Evolutionary conservation across 2,797 vertebrate species (phyloP), one percentile per base, ranked within the genome.

Genomic region (Emydoidea blandingii): DNA sequence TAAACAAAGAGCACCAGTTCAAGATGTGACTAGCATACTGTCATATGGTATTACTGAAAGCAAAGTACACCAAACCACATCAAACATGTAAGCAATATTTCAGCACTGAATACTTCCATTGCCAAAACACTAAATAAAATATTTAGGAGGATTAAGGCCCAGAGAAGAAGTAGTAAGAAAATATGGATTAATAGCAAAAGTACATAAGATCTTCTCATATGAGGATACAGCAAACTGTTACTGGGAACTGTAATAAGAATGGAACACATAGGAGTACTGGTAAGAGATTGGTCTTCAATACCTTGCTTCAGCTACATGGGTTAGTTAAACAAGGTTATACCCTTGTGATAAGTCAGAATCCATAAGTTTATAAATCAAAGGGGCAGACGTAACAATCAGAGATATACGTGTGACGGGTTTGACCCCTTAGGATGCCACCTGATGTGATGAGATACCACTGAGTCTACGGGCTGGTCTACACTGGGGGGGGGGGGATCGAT

Each of bases 11-110:
- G 57, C 68, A 93, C 86, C 83, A 90, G 93, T 93, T 94, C 90
- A 86, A 87, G 79, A 86, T 94, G 88, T 79, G 86, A 93, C 84
- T 82, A 87, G 87, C 80, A 84, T 88, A 86, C 47, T 94, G 50
- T 92, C 78, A 94, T 83, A 47, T 19, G 50, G 90, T 92, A 84
- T 92, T 95, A 86, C 92, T 88, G 49, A 94, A 90, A 94, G 79
- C 85, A n/a, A 53, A 88, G 74, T 29, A 81, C 82, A 89, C 57
- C 79, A 93, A 90, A 94, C 81, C 80, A 54, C 86, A 90, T 76
- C 56, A 88, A 72, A 94, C 86, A 25, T 4, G 27, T n/a, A 83
- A 57, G 37, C 53, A 88, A 12, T 86, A 34, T 52, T 44, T 89
- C 78, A 56, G 82, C 53, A 34, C 57, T 90, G 80, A 15, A 47